Conservation (phyloP, 2,113 vertebrate genomes). For the Salminus brasiliensis region DNA sequence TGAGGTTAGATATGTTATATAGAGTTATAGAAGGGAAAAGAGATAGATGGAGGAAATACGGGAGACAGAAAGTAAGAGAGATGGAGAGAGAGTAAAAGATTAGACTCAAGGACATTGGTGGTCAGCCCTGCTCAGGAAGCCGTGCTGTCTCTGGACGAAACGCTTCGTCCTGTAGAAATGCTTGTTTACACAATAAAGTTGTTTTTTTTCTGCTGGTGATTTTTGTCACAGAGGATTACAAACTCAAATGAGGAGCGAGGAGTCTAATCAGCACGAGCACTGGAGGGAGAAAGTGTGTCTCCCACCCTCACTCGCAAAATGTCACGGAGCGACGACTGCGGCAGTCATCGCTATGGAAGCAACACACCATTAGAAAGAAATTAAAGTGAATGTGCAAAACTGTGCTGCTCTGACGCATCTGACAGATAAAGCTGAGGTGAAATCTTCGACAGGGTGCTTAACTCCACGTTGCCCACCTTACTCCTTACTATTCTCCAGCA, state of each 20-base stretch:
- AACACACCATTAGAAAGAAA: slow-evolving; percentile 23
- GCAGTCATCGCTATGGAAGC: slow-evolving; percentile 1
- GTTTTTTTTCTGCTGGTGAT: slow-evolving; percentile 41
- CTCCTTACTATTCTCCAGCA: no score
- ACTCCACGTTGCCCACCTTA: no score
- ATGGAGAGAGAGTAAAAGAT: neutral
- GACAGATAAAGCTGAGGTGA: neutral
- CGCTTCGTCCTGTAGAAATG: neutral
- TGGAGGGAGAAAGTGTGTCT: slow-evolving; percentile 39
- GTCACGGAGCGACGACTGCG: slow-evolving; percentile 20
- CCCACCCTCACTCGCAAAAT: slow-evolving; percentile 29
- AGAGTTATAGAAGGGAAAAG: neutral
- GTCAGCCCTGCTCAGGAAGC: neutral
- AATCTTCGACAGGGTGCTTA: no score
- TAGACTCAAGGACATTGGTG: slow-evolving; percentile 1
- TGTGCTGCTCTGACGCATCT: neutral
- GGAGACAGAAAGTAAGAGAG: neutral
- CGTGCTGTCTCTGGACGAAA: neutral
- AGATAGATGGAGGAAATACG: neutral
- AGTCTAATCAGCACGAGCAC: slow-evolving; percentile 36
- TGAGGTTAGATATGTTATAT: no score
- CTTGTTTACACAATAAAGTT: slow-evolving; percentile 36
- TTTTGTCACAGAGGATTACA: slow-evolving; percentile 33
- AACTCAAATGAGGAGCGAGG: slow-evolving; percentile 25
- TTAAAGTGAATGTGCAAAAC: neutral